A percentile compares a stretch with the other conserved stretches of the same genome.
phyloP scores from a whole-genome alignment of 2,888 invertebrate species.

The Pogonocherus hispidulus region DNA sequence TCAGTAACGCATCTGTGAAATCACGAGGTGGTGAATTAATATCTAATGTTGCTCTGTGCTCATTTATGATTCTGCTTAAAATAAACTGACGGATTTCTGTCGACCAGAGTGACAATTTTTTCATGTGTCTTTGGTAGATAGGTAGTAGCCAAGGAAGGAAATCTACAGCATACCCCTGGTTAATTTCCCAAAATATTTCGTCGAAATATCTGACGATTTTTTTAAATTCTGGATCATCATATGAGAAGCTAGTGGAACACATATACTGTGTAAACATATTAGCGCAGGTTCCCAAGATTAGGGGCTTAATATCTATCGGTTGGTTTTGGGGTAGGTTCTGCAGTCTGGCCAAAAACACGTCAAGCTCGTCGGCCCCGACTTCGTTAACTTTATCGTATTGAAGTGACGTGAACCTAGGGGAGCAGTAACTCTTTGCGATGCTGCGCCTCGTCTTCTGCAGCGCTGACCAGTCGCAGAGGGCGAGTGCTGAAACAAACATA shows the following conservation, averaged over 20 bases:
- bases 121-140: constrained; percentile 79
- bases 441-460: constrained; percentile 84
- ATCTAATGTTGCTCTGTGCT: constrained; percentile 70
- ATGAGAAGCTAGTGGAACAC: constrained; percentile 84
- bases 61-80: constrained; percentile 77
- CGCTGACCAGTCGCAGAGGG: constrained; percentile 90
- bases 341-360: constrained; percentile 74
- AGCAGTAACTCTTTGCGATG: constrained; percentile 84
- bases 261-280: constrained; percentile 91
- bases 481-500: constrained; percentile 77
- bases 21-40: constrained; percentile 77
- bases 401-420: constrained; percentile 81
- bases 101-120: constrained; percentile 79
- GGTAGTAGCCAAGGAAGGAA: constrained; percentile 87
- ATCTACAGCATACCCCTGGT: constrained; percentile 89
- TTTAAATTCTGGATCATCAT: constrained; percentile 78
- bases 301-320: constrained; percentile 77
- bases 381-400: constrained; percentile 80
- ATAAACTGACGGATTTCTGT: constrained; percentile 81
- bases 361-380: constrained; percentile 78
- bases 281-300: constrained; percentile 81
- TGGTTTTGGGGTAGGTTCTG: constrained; percentile 68
- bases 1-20: constrained; percentile 84
- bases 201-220: constrained; percentile 81
- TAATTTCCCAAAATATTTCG: constrained; percentile 92